phyloP scores from a whole-genome alignment of 2,888 invertebrate genomes.

The Caenorhabditis virilis region DNA sequence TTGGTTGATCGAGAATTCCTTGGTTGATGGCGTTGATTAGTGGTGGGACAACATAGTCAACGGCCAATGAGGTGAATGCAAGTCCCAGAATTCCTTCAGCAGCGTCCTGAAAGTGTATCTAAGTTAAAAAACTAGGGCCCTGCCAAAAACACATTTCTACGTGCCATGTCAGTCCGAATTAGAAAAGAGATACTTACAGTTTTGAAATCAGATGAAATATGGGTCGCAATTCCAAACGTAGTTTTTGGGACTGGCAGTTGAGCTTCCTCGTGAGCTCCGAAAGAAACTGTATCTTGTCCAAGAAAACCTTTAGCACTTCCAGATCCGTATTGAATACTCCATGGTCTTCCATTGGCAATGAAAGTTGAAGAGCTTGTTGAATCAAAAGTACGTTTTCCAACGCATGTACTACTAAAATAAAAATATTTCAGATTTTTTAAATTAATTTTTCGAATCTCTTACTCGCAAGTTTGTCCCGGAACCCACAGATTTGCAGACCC shows the following conservation, averaged over 20 bases:
- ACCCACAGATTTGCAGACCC: conserved; percentile 49
- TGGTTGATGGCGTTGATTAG: conserved; percentile 48
- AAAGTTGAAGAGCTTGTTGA: conserved; percentile 80
- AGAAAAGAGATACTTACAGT: conserved; percentile 10
- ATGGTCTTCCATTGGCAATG: conserved; percentile 69
- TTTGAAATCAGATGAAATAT: conserved; percentile 51
- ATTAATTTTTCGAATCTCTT: conserved; percentile 4
- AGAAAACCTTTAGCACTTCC: conserved; percentile 71
- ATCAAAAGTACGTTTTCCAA: conserved; percentile 84
- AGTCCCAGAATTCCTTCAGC: conserved; percentile 53
- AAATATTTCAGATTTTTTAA: conserved; percentile 15
- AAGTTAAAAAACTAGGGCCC: too few species aligned
- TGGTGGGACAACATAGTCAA: conserved; percentile 45
- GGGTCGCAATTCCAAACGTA: conserved; percentile 57
- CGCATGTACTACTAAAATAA: conserved; percentile 23
- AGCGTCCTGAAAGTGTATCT: conserved; percentile 22
- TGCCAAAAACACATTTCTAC: too few species aligned
- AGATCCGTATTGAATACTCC: conserved; percentile 71
- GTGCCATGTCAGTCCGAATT: too few species aligned
- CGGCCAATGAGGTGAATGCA: conserved; percentile 48
- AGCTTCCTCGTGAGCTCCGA: conserved; percentile 35
- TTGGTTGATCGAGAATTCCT: conserved; percentile 45
- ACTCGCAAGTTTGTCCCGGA: conserved; percentile 43
- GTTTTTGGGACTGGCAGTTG: conserved; percentile 53
- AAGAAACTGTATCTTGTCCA: conserved; percentile 70